Evolutionary conservation across 2,797 vertebrate genomes (phyloP).

Genomic region (Amblyraja radiata): DNA sequence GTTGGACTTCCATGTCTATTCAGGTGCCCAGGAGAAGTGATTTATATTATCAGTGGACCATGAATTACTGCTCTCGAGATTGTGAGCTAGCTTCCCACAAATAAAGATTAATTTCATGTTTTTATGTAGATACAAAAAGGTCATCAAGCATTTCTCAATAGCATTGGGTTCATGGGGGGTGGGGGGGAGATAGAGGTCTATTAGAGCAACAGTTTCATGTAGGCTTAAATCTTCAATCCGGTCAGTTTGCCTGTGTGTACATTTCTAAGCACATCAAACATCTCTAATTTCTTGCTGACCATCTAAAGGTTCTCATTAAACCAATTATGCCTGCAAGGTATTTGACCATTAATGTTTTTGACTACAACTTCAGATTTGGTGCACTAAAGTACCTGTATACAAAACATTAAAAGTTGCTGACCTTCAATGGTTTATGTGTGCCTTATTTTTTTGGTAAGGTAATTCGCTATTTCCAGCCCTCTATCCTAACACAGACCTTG

Average conservation of each 20-base stretch:
- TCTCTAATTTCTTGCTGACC: background rate
- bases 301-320: background rate
- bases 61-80: background rate
- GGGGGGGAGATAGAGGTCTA: background rate
- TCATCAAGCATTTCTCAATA: background rate
- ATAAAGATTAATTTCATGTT: background rate
- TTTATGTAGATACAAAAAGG: background rate
- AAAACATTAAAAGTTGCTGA: no score
- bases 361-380: background rate
- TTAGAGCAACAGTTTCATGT: background rate
- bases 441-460: no score
- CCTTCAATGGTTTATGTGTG: no score
- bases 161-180: background rate
- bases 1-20: no score
- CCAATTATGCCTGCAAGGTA: background rate
- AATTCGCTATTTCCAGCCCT: no score
- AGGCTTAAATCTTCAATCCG: background rate
- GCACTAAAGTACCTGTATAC: background rate
- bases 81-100: background rate
- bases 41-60: no score
- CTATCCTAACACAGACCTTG: no score
- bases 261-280: background rate
- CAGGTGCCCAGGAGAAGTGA: no score
- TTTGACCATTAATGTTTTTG: background rate
- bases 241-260: background rate